A percentile compares a stretch with the other conserved stretches of the same genome.
Evolutionary conservation across 2,113 vertebrate species (phyloP).

Genomic region (Sylvia atricapilla): DNA sequence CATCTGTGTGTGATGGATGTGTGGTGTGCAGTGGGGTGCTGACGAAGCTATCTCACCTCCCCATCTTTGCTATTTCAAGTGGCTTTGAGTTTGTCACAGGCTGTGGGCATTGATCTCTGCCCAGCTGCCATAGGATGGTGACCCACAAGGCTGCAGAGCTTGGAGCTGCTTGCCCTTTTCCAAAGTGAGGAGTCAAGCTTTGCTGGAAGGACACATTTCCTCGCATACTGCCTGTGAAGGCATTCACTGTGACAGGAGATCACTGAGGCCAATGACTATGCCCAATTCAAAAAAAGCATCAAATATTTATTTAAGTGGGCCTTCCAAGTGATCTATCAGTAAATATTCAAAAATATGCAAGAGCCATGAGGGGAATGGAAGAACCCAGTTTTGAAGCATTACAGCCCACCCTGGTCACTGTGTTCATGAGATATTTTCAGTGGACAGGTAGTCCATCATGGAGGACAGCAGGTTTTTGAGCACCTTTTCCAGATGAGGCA

Average conservation of each 20-base stretch:
- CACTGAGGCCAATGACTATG: neutral
- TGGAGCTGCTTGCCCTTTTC: neutral
- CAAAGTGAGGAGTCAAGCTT: neutral
- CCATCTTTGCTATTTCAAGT: neutral
- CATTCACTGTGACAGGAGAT: neutral
- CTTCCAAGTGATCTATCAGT: neutral
- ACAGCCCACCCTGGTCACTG: neutral
- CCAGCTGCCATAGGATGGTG: neutral
- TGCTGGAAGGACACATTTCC: neutral
- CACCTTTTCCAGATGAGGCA: neutral
- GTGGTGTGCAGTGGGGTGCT: neutral
- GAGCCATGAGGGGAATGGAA: neutral
- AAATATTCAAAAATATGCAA: neutral
- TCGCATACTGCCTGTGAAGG: neutral
- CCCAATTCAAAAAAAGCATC: neutral
- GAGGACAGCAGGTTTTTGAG: neutral
- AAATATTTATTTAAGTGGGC: neutral
- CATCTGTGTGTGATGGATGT: neutral
- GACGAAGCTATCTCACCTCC: neutral
- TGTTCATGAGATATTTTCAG: neutral
- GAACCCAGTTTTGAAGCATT: neutral
- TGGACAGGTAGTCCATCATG: neutral
- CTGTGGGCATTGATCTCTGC: neutral
- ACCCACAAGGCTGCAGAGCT: neutral
- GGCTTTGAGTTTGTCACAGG: neutral